These are phyloP conservation scores for Drosophila pseudoananassae DNA, from an alignment of 1,140 invertebrate genomes.

Conservation along the genomic window DNA sequence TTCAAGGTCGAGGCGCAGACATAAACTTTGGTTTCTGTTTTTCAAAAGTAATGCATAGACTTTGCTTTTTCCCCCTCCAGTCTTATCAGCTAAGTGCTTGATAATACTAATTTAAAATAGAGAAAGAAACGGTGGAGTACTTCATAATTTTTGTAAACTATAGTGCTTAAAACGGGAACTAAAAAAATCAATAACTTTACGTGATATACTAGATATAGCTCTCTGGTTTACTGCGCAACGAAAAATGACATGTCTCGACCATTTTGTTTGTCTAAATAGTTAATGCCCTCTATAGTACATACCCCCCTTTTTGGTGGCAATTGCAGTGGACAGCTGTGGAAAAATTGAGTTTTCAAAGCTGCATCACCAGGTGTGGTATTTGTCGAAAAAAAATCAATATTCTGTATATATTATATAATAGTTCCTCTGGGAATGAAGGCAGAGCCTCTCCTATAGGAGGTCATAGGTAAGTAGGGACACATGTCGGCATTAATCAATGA, in stretches of 20 bases:
- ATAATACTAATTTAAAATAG: constrained; percentile 28
- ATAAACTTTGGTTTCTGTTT: constrained; percentile 14
- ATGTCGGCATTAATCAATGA: constrained; percentile 51
- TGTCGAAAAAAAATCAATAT: constrained; percentile 59
- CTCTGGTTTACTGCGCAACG: constrained; percentile 68
- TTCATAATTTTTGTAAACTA: constrained; percentile 20
- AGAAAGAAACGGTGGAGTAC: constrained; percentile 9
- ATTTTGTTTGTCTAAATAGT: constrained; percentile 56
- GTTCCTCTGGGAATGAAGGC: constrained; percentile 51
- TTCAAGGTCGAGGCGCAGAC: constrained; percentile 62
- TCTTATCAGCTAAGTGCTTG: constrained; percentile 20
- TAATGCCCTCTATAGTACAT: constrained; percentile 14
- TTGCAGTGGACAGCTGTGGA: constrained; percentile 49
- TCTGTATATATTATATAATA: constrained; percentile 50
- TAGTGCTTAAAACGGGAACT: background rate
- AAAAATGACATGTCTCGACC: constrained; percentile 32
- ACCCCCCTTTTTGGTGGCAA: background rate
- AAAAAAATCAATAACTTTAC: constrained; percentile 67
- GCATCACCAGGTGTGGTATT: constrained; percentile 52
- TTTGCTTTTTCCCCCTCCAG: background rate
- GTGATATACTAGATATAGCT: constrained; percentile 61
- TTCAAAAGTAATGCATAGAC: constrained; percentile 29
- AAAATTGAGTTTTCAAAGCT: constrained; percentile 10
- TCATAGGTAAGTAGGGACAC: constrained; percentile 5
- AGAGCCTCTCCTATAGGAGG: constrained; percentile 20